Percentiles rank a stretch among this genome's conserved stretches.
Conservation (phyloP, 1,140 invertebrate genomes). For the Zophobas morio region DNA sequence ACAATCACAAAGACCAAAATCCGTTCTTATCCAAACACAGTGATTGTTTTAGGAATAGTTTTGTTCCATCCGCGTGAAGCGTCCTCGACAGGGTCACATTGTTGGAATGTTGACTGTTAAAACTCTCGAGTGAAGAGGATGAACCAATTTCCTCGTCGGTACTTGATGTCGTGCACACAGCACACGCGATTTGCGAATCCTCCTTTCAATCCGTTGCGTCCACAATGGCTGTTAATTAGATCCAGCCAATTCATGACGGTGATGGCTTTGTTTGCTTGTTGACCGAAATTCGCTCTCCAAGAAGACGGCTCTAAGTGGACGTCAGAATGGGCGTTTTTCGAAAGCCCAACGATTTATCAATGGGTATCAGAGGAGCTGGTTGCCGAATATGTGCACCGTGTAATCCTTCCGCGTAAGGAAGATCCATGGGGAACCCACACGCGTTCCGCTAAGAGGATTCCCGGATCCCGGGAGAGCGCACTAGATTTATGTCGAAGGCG, state of each 20-base stretch:
- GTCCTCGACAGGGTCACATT: conserved; percentile 49
- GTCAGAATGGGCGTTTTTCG: background rate
- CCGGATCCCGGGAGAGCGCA: conserved; percentile 55
- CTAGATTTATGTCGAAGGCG: conserved; percentile 60
- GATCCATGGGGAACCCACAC: conserved; percentile 57
- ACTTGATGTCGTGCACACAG: conserved; percentile 56
- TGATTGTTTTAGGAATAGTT: conserved; percentile 53
- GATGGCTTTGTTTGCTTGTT: conserved; percentile 10
- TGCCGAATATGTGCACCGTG: conserved; percentile 49
- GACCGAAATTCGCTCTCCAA: conserved; percentile 16
- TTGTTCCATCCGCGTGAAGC: conserved; percentile 21
- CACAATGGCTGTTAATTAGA: conserved; percentile 61
- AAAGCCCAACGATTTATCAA: conserved; percentile 54
- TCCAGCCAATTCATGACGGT: conserved; percentile 54
- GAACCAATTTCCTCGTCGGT: conserved; percentile 54
- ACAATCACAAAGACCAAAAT: background rate
- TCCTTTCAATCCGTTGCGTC: conserved; percentile 54
- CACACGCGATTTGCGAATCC: conserved; percentile 58
- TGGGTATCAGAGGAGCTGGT: conserved; percentile 42
- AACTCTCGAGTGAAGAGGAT: conserved; percentile 53
- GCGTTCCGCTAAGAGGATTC: conserved; percentile 60
- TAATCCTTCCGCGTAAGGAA: conserved; percentile 56
- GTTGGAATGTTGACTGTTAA: conserved; percentile 55
- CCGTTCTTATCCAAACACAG: conserved; percentile 30
- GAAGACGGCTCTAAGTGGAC: conserved; percentile 10